Percentiles rank a stretch among this genome's conserved stretches.
phyloP scores from a whole-genome alignment of 2,113 vertebrate species.

The Xiphophorus hellerii region DNA sequence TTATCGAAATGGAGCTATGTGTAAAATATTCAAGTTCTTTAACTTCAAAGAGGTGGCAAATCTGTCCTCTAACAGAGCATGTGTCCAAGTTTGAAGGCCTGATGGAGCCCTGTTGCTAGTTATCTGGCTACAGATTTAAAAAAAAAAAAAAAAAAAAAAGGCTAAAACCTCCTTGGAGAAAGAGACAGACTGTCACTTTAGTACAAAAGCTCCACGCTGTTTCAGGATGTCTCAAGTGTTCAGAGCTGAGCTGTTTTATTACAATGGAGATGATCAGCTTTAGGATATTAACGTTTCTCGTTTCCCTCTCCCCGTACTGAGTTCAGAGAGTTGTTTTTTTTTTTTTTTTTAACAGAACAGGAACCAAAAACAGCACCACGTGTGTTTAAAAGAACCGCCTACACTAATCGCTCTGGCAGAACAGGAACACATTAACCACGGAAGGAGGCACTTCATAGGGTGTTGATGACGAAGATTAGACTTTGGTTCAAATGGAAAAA shows the following conservation, averaged over 20 bases:
- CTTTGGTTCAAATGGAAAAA: constrained; percentile 62
- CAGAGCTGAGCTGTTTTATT: constrained; percentile 42
- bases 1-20: background rate
- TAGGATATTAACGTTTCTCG: constrained; percentile 8
- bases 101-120: constrained; percentile 36
- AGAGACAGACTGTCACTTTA: constrained; percentile 18
- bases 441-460: constrained; percentile 74
- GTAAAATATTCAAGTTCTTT: background rate
- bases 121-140: constrained; percentile 42
- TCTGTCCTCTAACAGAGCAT: constrained; percentile 32
- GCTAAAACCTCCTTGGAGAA: constrained; percentile 17
- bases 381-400: constrained; percentile 47
- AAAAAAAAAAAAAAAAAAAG: constrained; percentile 3
- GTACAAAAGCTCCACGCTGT: constrained; percentile 3
- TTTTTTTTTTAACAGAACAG: constrained; percentile 11
- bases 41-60: constrained; percentile 6
- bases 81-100: constrained; percentile 31
- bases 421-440: constrained; percentile 48
- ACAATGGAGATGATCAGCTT: constrained; percentile 33
- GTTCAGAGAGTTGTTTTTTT: background rate
- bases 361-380: constrained; percentile 63
- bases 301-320: background rate
- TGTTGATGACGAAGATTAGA: constrained; percentile 31
- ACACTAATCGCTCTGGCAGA: constrained; percentile 51
- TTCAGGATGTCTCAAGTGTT: constrained; percentile 35